Conservation (phyloP, 1,140 invertebrate genomes). For the fruit fly (Drosophila melanogaster) region DNA sequence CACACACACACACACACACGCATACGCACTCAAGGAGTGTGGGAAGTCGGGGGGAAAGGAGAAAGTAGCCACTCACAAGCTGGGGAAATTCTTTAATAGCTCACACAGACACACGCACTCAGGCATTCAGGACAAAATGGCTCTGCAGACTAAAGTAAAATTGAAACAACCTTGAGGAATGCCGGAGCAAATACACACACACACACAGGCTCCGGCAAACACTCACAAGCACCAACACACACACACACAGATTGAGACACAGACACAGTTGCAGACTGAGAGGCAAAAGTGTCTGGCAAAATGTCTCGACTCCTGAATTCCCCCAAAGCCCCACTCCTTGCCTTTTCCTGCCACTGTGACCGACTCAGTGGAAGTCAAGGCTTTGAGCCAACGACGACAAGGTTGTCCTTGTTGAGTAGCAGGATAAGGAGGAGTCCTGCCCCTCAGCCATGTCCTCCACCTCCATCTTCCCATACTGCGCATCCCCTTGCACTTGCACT, state of each 20-base stretch:
- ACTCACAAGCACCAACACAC: conserved; percentile 16
- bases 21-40: background rate
- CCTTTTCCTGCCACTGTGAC: conserved; percentile 25
- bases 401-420: conserved; percentile 35
- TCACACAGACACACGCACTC: conserved; percentile 32
- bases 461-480: background rate
- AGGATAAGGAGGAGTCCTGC: conserved; percentile 43
- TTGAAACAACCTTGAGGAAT: conserved; percentile 83
- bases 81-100: conserved; percentile 64
- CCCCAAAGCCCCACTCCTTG: conserved; percentile 5
- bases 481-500: conserved; percentile 43
- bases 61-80: conserved; percentile 37
- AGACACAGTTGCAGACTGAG: conserved; percentile 30
- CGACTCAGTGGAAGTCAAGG: conserved; percentile 60
- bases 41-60: conserved; percentile 4
- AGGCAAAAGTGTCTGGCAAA: conserved; percentile 75
- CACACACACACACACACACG: conserved; percentile 14
- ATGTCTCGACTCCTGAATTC: conserved; percentile 76
- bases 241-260: conserved; percentile 16
- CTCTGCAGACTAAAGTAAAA: conserved; percentile 73
- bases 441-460: background rate
- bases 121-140: conserved; percentile 49
- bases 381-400: conserved; percentile 55
- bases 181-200: conserved; percentile 59
- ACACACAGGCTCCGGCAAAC: conserved; percentile 11